Percentiles rank a stretch among this genome's conserved stretches.
These are phyloP conservation scores for Clarias gariepinus DNA, from an alignment of 2,113 vertebrate species.

Conservation along the genomic window DNA sequence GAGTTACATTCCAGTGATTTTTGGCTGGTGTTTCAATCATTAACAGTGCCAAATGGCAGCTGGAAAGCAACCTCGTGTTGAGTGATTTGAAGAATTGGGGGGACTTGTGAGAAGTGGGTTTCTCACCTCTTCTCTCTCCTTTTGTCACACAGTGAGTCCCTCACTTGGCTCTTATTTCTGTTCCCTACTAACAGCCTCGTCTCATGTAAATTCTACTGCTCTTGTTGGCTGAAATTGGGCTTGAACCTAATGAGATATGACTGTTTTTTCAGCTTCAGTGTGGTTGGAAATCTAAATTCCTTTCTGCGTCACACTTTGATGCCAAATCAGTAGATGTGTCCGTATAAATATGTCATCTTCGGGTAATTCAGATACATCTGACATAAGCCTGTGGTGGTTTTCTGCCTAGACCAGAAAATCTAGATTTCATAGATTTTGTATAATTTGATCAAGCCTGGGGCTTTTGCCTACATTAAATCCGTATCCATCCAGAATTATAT, in stretches of 20 bases:
- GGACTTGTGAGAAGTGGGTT: conserved; percentile 11
- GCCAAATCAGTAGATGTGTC: conserved; percentile 60
- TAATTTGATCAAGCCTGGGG: conserved; percentile 12
- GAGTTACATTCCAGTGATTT: conserved; percentile 48
- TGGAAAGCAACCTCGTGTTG: conserved; percentile 9
- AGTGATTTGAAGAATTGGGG: conserved; percentile 15
- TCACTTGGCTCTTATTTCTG: conserved; percentile 45
- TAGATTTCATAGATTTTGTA: neutral
- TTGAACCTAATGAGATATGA: conserved; percentile 68
- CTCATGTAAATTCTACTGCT: conserved; percentile 48
- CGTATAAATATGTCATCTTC: conserved; percentile 69
- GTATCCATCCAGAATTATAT: conserved; percentile 19
- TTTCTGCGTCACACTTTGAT: conserved; percentile 55
- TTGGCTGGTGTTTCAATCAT: conserved; percentile 28
- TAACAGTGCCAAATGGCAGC: conserved; percentile 51
- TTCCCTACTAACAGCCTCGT: conserved; percentile 38
- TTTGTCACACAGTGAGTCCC: conserved; percentile 43
- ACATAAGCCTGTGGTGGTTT: conserved; percentile 46
- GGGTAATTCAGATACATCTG: conserved; percentile 59
- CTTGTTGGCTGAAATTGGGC: conserved; percentile 57
- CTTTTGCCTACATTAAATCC: neutral
- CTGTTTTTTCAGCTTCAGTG: conserved; percentile 52
- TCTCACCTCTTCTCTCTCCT: conserved; percentile 53
- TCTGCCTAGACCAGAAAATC: neutral
- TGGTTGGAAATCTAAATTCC: conserved; percentile 54